Base-by-base conservation (phyloP, 2,888 invertebrate species). In the Tetranychus piercei region DNA sequence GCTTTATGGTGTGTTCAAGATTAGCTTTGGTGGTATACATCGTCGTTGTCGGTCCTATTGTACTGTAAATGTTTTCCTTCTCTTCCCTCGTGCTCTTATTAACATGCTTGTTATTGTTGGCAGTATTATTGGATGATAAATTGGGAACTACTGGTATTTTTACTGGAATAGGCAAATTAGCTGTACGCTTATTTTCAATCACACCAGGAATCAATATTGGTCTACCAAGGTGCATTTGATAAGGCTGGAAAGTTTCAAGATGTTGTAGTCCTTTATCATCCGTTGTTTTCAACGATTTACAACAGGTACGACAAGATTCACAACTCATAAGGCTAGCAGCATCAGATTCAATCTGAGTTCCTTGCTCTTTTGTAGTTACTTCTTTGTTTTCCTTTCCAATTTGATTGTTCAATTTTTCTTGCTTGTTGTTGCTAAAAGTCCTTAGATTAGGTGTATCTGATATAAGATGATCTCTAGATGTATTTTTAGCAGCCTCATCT, bases 21-120 rank as follows among this genome's bases (percentile, higher is more conserved):
- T 88, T 88, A 1, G 87, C 87, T 71, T 86, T 85, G 80, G 88
- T 88, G 20, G 88, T 88, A 82, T 88, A 88, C 87, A 88, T 88
- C 0, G 88, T 87, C 75, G 87, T 45, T 1, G 71, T 71, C 11
- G 71, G 69, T 18, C 34, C 20, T 18, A 69, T 11, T 18, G 69
- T n/a, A 1, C 9, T 11, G 69, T 69, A 69, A 7, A 23, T n/a
- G n/a, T 69, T 69, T 69, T 69, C 34, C 9, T 69, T 69, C 34
- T 69, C 22, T n/a, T 69, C 69, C n/a, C 34, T 4, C 6, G 15
- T 9, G 6, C 7, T 9, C 9, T 15, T 15, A 15, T 55, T 55
- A 55, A 9, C 34, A 34, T 34, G 18, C 18, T 20, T 65, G 65
- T 65, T 65, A 34, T 34, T 34, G 5, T 34, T 55, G n/a, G 20